These are phyloP conservation scores for Phaetusa simplex DNA, from an alignment of 2,113 vertebrate genomes.

Conservation along the genomic window DNA sequence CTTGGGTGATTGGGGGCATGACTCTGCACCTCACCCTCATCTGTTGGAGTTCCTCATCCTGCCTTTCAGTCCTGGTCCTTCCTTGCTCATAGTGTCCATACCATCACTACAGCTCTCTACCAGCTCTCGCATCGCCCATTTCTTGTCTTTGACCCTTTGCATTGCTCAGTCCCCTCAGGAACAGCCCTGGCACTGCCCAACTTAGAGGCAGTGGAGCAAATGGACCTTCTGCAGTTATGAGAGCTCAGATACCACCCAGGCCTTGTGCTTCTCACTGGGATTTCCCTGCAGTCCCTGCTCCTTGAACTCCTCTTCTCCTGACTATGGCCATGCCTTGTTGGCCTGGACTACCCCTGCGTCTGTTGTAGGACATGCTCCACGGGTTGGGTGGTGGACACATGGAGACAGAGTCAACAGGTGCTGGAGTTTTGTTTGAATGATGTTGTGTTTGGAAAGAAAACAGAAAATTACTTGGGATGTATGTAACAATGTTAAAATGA, in stretches of 20 bases:
- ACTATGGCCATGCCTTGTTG: fast-evolving
- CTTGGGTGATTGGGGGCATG: neutral
- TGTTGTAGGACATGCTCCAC: neutral
- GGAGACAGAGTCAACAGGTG: neutral
- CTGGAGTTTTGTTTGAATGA: neutral
- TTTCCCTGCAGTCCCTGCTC: neutral
- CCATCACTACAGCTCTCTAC: neutral
- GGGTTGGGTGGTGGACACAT: neutral
- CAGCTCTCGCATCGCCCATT: neutral
- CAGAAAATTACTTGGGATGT: neutral
- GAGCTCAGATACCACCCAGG: neutral
- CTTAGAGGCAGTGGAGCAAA: neutral
- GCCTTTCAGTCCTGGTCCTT: neutral
- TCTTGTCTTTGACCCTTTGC: neutral
- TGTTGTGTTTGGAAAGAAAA: neutral
- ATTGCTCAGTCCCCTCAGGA: neutral
- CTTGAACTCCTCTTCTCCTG: neutral
- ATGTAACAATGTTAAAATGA: neutral
- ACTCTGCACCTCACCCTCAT: neutral
- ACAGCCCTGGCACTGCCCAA: neutral
- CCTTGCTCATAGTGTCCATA: neutral
- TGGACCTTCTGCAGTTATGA: neutral
- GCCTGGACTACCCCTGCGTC: neutral
- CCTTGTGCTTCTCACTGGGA: neutral
- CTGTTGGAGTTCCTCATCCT: neutral